Conservation (phyloP, 2,888 invertebrate species). For the Leistus spinibarbis region DNA sequence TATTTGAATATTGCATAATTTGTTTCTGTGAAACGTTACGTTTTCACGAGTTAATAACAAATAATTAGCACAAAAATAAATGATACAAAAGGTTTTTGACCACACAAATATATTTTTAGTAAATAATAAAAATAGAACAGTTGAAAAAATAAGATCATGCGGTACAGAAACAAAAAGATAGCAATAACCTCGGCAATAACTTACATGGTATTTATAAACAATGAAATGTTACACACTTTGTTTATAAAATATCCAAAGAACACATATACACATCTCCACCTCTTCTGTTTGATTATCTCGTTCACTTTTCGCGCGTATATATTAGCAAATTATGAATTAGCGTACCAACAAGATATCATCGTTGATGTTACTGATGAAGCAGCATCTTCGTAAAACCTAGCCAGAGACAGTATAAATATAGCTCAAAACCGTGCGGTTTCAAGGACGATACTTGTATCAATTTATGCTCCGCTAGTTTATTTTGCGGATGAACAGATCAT, state of each 20-base stretch:
- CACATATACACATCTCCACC: background rate
- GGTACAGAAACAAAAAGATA: background rate
- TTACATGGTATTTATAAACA: background rate
- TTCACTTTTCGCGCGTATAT: background rate
- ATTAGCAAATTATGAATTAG: background rate
- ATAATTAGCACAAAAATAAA: background rate
- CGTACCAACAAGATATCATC: constrained; percentile 25
- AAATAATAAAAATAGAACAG: background rate
- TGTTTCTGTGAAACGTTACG: background rate
- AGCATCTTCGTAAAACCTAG: constrained; percentile 31
- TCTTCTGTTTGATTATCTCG: background rate
- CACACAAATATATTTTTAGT: background rate
- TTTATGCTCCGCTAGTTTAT: constrained; percentile 24
- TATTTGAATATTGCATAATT: background rate
- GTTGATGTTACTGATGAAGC: constrained; percentile 17
- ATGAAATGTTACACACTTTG: background rate
- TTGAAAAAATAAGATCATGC: background rate
- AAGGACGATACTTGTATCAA: constrained; percentile 24
- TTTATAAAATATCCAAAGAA: background rate
- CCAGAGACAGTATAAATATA: constrained; percentile 42
- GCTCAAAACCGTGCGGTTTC: constrained; percentile 40
- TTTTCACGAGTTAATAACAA: background rate
- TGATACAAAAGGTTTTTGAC: background rate
- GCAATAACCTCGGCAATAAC: background rate
- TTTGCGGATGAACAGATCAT: background rate